phyloP scores from a whole-genome alignment of 2,113 vertebrate genomes.

The Xenopus laevis region DNA sequence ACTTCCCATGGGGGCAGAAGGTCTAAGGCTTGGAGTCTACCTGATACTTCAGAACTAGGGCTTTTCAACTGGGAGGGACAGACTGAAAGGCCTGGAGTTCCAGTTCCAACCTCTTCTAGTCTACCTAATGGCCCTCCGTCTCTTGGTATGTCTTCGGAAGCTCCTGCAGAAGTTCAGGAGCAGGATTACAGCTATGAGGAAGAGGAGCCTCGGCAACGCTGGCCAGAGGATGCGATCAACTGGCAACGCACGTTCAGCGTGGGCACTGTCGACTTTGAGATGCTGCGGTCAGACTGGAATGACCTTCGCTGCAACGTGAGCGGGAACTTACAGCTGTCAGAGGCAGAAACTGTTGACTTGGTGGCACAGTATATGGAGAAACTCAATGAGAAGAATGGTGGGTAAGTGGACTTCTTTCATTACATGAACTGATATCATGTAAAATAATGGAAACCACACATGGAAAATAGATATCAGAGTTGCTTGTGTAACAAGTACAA shows the following conservation, averaged over 20 bases:
- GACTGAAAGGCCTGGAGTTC: conserved; percentile 31
- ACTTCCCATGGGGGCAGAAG: conserved; percentile 12
- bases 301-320: conserved; percentile 96
- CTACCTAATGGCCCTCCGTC: background rate
- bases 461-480: too few species aligned
- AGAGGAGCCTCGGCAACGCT: conserved; percentile 70
- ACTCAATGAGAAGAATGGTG: conserved; percentile 83
- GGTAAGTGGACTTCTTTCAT: conserved; percentile 62
- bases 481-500: too few species aligned
- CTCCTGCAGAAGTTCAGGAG: conserved; percentile 69
- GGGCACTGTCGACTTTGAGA: conserved; percentile 88
- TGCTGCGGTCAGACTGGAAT: conserved; percentile 95
- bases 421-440: background rate
- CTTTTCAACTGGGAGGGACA: conserved; percentile 40
- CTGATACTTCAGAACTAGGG: conserved; percentile 33
- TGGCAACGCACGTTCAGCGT: conserved; percentile 97
- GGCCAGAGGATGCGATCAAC: conserved; percentile 91
- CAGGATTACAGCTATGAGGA: conserved; percentile 88
- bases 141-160: conserved; percentile 50
- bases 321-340: conserved; percentile 90
- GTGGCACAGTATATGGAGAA: conserved; percentile 96
- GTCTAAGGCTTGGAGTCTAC: conserved; percentile 25
- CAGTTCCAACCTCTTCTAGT: conserved; percentile 23
- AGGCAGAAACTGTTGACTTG: conserved; percentile 90
- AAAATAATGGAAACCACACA: too few species aligned